Evolutionary conservation across 92 coral and sea anemone genomes (phyloP), one percentile per base, ranked within the genome.

Genomic region (Parazoanthus darwini): DNA sequence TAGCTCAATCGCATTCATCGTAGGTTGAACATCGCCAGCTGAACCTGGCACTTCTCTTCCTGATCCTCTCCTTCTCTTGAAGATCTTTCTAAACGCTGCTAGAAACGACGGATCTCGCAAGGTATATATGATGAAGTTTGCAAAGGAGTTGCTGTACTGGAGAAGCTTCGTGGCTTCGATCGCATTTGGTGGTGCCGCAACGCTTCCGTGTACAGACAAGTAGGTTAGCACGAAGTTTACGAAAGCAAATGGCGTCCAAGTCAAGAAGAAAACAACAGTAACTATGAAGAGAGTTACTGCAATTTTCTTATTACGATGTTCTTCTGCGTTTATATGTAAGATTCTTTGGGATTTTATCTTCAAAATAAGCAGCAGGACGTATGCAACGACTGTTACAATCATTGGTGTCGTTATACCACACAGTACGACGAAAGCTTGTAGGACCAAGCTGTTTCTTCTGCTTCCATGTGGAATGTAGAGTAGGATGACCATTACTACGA

Each of bases 181-280:
- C 13, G 20, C 76, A 35, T 71, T 71, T 58, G 66, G 66, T 6
- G 66, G 66, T 8, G 15, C 15, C 10, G 58, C 10, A 51, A 51
- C 8, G 6, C 58, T 51, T 14, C 10, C 13, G 13, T 8, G 15
- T 14, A 15, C 9, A 15, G 66, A 58, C 11, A 48, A 48, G 8
- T 8, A 48, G 51, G 51, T 48, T 48, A 48, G 10, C 51, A 48
- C 51, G 51, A 67, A 67, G 10, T 0, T 67, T 67, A 15, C 3
- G 38, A 71, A 7, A 26, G 76, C 76, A 35, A 71, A 71, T 71
- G 76, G 76, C 76, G 13, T 71, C 76, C 76, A 71, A 10, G 76
- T 71, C 4, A 71, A 39, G 5, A 71, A 25, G 76, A 71, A 71
- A 35, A 71, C 76, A 13, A 71, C 76, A 71, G 76, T 71, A 15